Base-by-base conservation (phyloP, 2,113 vertebrate genomes). In the Anser cygnoides region DNA sequence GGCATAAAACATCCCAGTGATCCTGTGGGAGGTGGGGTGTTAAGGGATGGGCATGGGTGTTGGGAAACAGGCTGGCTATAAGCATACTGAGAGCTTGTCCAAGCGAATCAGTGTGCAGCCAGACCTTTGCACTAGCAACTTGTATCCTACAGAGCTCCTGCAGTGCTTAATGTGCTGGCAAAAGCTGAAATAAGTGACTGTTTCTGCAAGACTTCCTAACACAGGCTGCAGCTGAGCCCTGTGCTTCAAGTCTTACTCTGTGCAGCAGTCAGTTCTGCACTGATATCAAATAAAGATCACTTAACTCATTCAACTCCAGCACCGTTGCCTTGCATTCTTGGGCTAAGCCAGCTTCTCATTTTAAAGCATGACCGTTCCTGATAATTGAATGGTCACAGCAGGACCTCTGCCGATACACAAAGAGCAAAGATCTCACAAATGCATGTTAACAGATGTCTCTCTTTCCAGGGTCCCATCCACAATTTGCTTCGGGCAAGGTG, bases 401-500 rank as follows among this genome's bases (percentile, higher is more conserved):
- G 44, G n/a, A 21, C 58, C 39, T 52, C 37, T 44, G 33, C 29
- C 28, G 49, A 72, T 65, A n/a, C 33, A 31, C 59, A 54, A 72
- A 66, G 46, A 39, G 62, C 62, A 61, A 50, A 26, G 26, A 31
- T 31, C 23, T 54, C 41, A 33, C 55, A 26, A 39, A 5, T 4
- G 1, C 25, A 5, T 68, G 17, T 71, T 58, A 84, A 72, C 82
- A 8, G n/a, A 6, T 83, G 58, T 50, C 94, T 93, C 52, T 17
- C 79, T 79, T 96, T 83, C 26, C 94, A 99, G 99, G 93, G 97
- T 99, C 82, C 99, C 99, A 26, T 33, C 97, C 54, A 98, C 97
- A 0, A 97, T 99, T 84, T 99, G 98, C 90, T 99, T 99, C 61
- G 98, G 99, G 70, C 98, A 98, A 73, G 98, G 98, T 35, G 98